Evolutionary conservation across 2,888 invertebrate species (phyloP).

Genomic region (Prosopocoilus inquinatus): DNA sequence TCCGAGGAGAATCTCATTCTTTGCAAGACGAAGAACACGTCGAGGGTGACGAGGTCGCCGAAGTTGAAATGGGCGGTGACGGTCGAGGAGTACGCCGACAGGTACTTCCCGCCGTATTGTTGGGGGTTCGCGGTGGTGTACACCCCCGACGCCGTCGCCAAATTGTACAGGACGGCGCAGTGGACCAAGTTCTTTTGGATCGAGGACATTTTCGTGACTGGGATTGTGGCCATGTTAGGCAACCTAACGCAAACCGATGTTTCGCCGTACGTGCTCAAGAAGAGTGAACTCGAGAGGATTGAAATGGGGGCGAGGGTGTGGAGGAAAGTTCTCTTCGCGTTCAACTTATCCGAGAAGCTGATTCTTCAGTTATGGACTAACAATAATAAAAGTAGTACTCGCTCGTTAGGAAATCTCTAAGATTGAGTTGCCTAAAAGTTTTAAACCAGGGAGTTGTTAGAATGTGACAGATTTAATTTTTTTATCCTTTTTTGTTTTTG

Average conservation of each 20-base stretch:
- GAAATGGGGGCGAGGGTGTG: too few species aligned
- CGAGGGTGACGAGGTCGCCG: neutral
- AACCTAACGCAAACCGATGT: constrained; percentile 58
- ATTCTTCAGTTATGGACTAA: too few species aligned
- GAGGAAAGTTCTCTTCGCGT: too few species aligned
- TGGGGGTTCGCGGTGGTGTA: constrained; percentile 65
- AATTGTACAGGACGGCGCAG: constrained; percentile 57
- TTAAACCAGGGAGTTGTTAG: too few species aligned
- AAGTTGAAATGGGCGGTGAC: constrained; percentile 1
- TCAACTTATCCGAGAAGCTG: too few species aligned
- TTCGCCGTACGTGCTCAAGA: constrained; percentile 9
- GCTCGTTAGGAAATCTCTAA: too few species aligned
- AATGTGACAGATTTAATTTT: too few species aligned
- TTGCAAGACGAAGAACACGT: constrained; percentile 58
- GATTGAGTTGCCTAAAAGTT: too few species aligned
- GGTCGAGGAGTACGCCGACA: constrained; percentile 61
- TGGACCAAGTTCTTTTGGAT: constrained; percentile 20
- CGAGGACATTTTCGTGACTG: constrained; percentile 71
- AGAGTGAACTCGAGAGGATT: neutral
- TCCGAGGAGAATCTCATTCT: constrained; percentile 58
- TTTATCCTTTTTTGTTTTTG: too few species aligned
- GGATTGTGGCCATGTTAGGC: constrained; percentile 58
- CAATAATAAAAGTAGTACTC: too few species aligned
- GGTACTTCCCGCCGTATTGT: constrained; percentile 73
- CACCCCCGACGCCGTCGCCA: constrained; percentile 57